Base-by-base conservation (phyloP, 2,888 invertebrate genomes). In the Matsumyia berberina region DNA sequence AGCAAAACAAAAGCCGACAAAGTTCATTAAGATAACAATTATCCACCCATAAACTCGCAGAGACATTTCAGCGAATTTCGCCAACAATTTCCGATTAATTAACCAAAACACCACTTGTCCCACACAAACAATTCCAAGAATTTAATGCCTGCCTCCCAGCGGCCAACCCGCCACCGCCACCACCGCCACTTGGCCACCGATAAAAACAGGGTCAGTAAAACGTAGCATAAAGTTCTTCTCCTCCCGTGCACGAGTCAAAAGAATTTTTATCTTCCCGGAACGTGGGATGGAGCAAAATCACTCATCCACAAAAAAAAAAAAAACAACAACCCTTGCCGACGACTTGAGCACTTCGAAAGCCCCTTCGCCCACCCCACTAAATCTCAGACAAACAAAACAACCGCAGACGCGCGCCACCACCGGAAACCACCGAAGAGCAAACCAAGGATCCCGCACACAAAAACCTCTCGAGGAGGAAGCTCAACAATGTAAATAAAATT, bases 401-500 rank as follows among this genome's bases (percentile, higher is more conserved):
- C 66, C 66, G 12, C 82, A 60, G 44, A 39, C 53, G 46, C 17
- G 46, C 35, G 42, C 60, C 44, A 33, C 17, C 66, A 37, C 24
- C 31, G 57, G n/a, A 33, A 57, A 51, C 67, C 74, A 58, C 44
- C 19, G 37, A 64, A 37, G 31, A 57, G 39, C 60, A 73, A 62
- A 17, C 62, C 49, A 35, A 19, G 57, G 55, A 74, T 57, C 58
- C 39, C 55, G 12, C 67, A 69, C 17, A 49, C 55, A 58, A 58
- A 58, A 73, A 39, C 66, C 78, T 69, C 64, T 35, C 9, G 46
- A 67, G 51, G 46, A 67, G 51, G 37, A 74, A 85, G 66, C 53
- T 80, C 69, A 74, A 85, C 85, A 85, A 85, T 85, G 85, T 85
- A 85, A 85, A 85, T 85, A 80, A 74, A 85, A 80, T 80, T 80